These are phyloP conservation scores for Leuciscus waleckii DNA, from an alignment of 2,797 vertebrate genomes.

Conservation along the genomic window DNA sequence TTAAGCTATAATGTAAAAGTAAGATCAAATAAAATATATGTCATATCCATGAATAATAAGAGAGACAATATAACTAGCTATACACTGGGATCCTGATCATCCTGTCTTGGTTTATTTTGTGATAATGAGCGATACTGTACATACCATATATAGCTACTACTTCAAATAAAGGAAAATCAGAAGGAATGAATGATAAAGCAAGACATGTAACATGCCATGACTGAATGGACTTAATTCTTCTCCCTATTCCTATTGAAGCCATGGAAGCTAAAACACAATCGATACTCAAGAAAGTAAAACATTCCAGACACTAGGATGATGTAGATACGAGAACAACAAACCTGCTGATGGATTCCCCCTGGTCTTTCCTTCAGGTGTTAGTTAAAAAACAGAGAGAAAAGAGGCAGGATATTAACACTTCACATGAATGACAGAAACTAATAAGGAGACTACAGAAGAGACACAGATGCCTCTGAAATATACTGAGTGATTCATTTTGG, in stretches of 20 bases:
- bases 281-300: conserved; percentile 29
- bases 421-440: conserved; percentile 71
- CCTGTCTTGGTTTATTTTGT: background rate
- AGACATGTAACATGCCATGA: conserved; percentile 34
- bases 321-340: conserved; percentile 67
- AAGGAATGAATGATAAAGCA: conserved; percentile 12
- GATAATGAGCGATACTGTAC: background rate
- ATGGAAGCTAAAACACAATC: conserved; percentile 6
- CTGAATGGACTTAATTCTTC: conserved; percentile 9
- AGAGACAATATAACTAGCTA: background rate
- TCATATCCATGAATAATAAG: background rate
- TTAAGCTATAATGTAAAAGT: background rate
- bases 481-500: conserved; percentile 55
- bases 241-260: background rate
- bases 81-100: background rate
- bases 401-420: conserved; percentile 77
- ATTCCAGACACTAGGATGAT: conserved; percentile 41
- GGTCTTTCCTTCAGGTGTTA: conserved; percentile 91
- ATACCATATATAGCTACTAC: background rate
- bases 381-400: conserved; percentile 80
- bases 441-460: conserved; percentile 59
- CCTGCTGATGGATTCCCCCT: conserved; percentile 81
- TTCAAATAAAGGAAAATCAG: background rate
- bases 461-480: conserved; percentile 59
- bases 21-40: background rate